These are phyloP conservation scores for Pangasius sanitwongsei DNA, from an alignment of 2,797 vertebrate species.

Conservation along the genomic window DNA sequence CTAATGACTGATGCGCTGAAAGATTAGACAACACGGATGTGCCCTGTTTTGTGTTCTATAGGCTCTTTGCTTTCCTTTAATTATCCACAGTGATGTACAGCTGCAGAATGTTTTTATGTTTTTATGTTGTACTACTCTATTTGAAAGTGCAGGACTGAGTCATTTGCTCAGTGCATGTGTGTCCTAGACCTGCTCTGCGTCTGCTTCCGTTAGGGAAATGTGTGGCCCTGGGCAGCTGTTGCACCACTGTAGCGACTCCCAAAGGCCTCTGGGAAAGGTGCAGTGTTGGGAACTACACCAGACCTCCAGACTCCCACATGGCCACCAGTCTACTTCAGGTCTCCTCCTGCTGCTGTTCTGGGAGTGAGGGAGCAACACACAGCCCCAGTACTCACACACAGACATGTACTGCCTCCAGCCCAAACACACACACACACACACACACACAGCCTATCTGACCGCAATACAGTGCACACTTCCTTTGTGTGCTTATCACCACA, in stretches of 20 bases:
- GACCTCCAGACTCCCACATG: constrained; percentile 28
- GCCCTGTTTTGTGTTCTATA: neutral
- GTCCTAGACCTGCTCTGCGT: neutral
- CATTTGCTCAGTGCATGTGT: constrained; percentile 4
- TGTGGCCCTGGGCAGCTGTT: constrained; percentile 43
- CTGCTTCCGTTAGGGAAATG: constrained; percentile 13
- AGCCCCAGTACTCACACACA: neutral
- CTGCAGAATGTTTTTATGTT: neutral
- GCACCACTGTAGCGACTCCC: constrained; percentile 37
- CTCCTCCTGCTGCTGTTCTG: constrained; percentile 31
- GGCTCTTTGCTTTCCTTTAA: constrained; percentile 25
- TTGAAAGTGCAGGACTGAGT: neutral
- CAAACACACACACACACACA: neutral
- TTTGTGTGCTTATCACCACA: constrained; percentile 32
- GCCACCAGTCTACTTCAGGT: neutral
- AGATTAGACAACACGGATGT: constrained; percentile 25
- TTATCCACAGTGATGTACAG: constrained; percentile 17
- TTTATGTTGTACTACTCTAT: no score
- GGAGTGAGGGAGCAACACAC: constrained; percentile 24
- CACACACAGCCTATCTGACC: neutral
- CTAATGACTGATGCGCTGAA: constrained; percentile 35
- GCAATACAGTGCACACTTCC: neutral
- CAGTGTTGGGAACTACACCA: constrained; percentile 21
- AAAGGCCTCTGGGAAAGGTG: constrained; percentile 36
- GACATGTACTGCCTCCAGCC: constrained; percentile 15